Base-by-base conservation (phyloP, 1,140 invertebrate genomes). In the Zaprionus camerounensis region DNA sequence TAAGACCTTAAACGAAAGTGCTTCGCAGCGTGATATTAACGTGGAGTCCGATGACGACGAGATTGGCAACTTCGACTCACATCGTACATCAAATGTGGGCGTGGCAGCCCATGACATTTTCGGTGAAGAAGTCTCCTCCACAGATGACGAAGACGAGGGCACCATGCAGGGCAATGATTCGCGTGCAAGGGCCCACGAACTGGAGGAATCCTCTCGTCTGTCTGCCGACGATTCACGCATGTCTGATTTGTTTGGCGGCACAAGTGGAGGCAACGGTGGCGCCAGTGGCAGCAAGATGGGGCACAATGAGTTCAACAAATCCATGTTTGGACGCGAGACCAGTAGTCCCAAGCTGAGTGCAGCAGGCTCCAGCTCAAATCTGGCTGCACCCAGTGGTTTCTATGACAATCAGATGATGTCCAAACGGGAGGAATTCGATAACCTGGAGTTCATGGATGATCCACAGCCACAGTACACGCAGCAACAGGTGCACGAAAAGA, bases 51-150 rank as follows among this genome's bases (percentile, higher is more conserved):
- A 92, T 70, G 77, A 88, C 41, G 82, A 93, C 79, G 85, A 92
- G 41, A 66, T 92, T 78, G 73, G 81, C 91, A 77, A 88, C 41
- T 84, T 92, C 65, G 71, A 69, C 3, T 76, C 91, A 31, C 93
- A 67, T 64, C 78, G 76, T 15, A 74, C 77, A 0, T 78, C 86
- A 6, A 84, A 82, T 34, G 68, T 82, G 57, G 81, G 93, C 91
- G 87, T 92, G 93, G 95, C 95, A 69, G 96, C 96, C 82, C 96
- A 97, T 81, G 97, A 98, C 81, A 97, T 98, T 91, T 98, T 98
- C 94, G 97, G 98, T 51, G 97, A 96, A 82, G 95, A 95, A 46
- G 95, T 98, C 0, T 98, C 97, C 91, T 97, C 97, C 82, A 97
- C 96, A 51, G 96, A 97, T 70, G 96, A 97, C 87, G 95, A 96